A percentile compares a stretch with the other conserved stretches of the same genome.
Evolutionary conservation across 1,140 invertebrate genomes (phyloP).

Genomic region (Drosophila mauritiana): DNA sequence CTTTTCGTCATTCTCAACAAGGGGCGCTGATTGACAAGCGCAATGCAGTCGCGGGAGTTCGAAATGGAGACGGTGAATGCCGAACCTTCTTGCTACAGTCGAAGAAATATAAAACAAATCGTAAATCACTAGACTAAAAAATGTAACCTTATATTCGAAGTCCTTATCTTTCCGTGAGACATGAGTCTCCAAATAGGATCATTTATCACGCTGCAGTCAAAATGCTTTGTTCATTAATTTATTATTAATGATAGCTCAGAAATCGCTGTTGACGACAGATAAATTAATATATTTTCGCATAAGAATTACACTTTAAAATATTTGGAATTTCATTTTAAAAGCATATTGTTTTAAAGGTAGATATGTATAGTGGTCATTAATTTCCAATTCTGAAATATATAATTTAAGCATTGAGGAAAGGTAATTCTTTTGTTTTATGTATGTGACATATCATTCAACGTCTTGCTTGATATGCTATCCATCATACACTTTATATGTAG

Average conservation of each 20-base stretch:
- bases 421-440: neutral
- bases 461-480: neutral
- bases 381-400: neutral
- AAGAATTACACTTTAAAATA: neutral
- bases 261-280: neutral
- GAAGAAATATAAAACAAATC: neutral
- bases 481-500: constrained; percentile 15
- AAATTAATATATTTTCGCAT: neutral
- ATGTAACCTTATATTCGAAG: too few species aligned
- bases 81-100: constrained; percentile 18
- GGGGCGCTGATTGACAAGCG: constrained; percentile 72
- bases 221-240: neutral
- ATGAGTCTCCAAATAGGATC: neutral
- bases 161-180: neutral
- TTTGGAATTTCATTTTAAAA: neutral
- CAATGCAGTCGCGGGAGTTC: constrained; percentile 26
- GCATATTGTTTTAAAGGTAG: too few species aligned
- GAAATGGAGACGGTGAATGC: constrained; percentile 45
- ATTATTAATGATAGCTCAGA: neutral
- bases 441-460: neutral
- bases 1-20: constrained; percentile 70
- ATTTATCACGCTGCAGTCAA: neutral
- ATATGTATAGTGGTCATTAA: too few species aligned
- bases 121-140: neutral
- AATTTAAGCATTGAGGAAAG: neutral